Evolutionary conservation across 2,888 invertebrate genomes (phyloP), one percentile per base, ranked within the genome.

Genomic region (Pasiphila rectangulata): DNA sequence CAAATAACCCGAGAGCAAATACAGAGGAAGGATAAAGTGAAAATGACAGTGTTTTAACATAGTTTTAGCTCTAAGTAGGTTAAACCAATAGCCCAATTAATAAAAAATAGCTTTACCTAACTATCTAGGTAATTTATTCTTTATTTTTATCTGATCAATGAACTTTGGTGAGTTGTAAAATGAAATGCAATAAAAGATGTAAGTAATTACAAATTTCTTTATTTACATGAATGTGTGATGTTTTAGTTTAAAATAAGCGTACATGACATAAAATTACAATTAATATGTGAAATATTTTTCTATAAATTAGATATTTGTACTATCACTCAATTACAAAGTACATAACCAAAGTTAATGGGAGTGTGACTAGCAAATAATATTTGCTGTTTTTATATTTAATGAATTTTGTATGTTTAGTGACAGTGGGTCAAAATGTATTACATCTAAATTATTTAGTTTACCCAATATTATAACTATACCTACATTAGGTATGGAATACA

Each of bases 21-120:
- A 60, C 88, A 91, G 32, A 90, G 95, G 54, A 93, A 92, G 58
- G 93, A 93, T 67, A 93, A 93, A 72, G 92, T 92, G 61, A 95
- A 95, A 81, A 88, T 95, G 81, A 91, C 93, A 30, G 88, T 94
- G 59, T 96, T 96, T 90, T 95, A 90, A 41, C 24, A 15, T 29
- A 27, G 4, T 23, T 27, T 21, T 15, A 15, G 4, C 1, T 12
- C 19, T 5, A n/a, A n/a, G n/a, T n/a, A n/a, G n/a, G n/a, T n/a
- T n/a, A n/a, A n/a, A n/a, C n/a, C n/a, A n/a, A n/a, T n/a, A n/a
- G n/a, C n/a, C 2, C 4, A 32, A 17, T n/a, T 16, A 16, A n/a
- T 7, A 9, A 30, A 0, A 13, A 19, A 4, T 17, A 32, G 32
- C 10, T 32, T 7, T 13, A n/a, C 29, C 13, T 29, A 12, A 29